Percentiles rank a stretch among this genome's conserved stretches.
Conservation (phyloP, 2,888 invertebrate species). For the Epinotia nisella region DNA sequence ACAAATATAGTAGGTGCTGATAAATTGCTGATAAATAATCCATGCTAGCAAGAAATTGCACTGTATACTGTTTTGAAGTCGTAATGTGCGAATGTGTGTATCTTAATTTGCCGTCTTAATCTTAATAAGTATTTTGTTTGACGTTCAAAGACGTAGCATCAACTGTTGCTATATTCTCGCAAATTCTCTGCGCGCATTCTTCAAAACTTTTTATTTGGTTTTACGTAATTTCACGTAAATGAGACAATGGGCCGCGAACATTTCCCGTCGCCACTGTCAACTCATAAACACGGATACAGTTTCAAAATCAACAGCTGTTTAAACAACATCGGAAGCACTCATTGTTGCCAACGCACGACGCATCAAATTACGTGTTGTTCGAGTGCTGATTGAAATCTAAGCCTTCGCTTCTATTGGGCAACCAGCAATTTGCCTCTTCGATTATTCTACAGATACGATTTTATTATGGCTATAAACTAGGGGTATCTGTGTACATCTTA, state of each 20-base stretch:
- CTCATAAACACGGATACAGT: conserved; percentile 52
- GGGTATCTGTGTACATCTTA: conserved; percentile 46
- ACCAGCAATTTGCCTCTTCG: conserved; percentile 61
- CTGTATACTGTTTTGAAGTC: no score
- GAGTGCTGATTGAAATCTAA: conserved; percentile 67
- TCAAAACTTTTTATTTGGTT: conserved; percentile 33
- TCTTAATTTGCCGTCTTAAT: neutral
- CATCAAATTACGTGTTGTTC: conserved; percentile 62
- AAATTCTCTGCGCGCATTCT: neutral
- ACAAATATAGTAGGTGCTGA: no score
- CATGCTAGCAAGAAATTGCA: no score
- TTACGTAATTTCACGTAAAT: conserved; percentile 42
- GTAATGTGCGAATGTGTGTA: no score
- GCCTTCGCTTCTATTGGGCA: conserved; percentile 59
- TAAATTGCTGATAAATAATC: no score
- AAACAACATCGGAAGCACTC: conserved; percentile 67
- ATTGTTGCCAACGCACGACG: conserved; percentile 64
- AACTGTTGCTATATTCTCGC: conserved; percentile 4
- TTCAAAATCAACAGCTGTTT: conserved; percentile 65
- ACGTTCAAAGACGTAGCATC: neutral
- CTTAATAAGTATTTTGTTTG: neutral
- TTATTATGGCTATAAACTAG: conserved; percentile 53
- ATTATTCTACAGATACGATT: conserved; percentile 58
- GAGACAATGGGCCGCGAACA: conserved; percentile 40
- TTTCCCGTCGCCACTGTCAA: conserved; percentile 40